Conservation (phyloP, 2,113 vertebrate species). For the Chaenocephalus aceratus region DNA sequence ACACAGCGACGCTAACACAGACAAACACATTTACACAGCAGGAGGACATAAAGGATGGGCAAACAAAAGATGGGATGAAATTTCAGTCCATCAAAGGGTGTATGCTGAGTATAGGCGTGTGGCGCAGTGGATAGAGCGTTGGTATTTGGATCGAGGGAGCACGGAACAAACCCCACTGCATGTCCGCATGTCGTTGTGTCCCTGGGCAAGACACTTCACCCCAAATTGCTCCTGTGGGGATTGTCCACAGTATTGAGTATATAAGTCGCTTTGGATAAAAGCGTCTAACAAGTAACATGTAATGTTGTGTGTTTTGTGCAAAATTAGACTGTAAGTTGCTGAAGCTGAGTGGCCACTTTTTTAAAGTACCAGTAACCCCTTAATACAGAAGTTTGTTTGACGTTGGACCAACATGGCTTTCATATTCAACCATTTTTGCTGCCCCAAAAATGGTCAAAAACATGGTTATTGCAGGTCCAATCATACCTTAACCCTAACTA, state of each 20-base stretch:
- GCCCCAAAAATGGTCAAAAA: background rate
- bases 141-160: too few relatives aligned
- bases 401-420: background rate
- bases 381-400: background rate
- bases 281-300: too few relatives aligned
- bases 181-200: too few relatives aligned
- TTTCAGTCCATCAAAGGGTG: background rate
- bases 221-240: too few relatives aligned
- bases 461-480: background rate
- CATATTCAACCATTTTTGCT: background rate
- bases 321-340: background rate
- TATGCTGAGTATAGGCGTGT: background rate
- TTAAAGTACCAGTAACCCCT: background rate
- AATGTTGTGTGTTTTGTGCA: background rate
- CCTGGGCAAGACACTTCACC: too few relatives aligned
- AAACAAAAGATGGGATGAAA: slow-evolving; percentile 13
- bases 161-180: too few relatives aligned
- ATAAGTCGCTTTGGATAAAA: too few relatives aligned
- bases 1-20: background rate
- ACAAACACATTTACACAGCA: slow-evolving; percentile 10
- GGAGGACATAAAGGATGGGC: background rate
- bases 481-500: background rate
- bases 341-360: background rate
- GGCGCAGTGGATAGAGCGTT: too few relatives aligned
- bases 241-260: too few relatives aligned